A percentile compares a stretch with the other conserved stretches of the same genome.
phyloP scores from a whole-genome alignment of 2,797 vertebrate species.

The Heliangelus exortis region DNA sequence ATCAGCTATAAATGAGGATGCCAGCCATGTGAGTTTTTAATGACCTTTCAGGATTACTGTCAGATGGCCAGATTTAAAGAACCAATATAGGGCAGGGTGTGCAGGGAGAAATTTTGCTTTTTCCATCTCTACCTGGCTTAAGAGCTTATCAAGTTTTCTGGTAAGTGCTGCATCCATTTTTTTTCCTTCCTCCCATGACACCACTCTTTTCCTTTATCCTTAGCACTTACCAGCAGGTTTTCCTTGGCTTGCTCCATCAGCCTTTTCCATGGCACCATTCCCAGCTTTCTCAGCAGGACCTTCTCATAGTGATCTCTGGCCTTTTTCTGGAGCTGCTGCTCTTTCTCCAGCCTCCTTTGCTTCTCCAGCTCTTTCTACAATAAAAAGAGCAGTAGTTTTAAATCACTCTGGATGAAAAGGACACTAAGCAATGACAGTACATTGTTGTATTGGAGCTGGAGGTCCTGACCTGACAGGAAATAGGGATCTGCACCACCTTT shows the following conservation, averaged over 20 bases:
- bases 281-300: constrained; percentile 79
- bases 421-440: not conserved
- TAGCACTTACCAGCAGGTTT: constrained; percentile 79
- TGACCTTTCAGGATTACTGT: not conserved
- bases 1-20: constrained; percentile 9
- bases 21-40: not conserved
- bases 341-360: constrained; percentile 80
- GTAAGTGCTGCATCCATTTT: not conserved
- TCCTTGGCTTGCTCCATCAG: constrained; percentile 78
- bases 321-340: constrained; percentile 78
- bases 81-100: not conserved
- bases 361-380: constrained; percentile 88
- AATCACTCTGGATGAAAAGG: not conserved
- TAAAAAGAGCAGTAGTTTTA: not conserved
- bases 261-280: constrained; percentile 89
- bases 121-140: not conserved
- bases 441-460: not conserved
- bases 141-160: constrained; percentile 10
- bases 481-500: not conserved
- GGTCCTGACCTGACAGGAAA: not conserved
- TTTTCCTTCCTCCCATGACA: not conserved
- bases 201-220: not conserved
- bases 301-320: constrained; percentile 84
- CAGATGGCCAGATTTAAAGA: not conserved
- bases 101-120: constrained; percentile 1